Evolutionary conservation across 2,113 vertebrate species (phyloP).

Genomic region (Rallus limicola): DNA sequence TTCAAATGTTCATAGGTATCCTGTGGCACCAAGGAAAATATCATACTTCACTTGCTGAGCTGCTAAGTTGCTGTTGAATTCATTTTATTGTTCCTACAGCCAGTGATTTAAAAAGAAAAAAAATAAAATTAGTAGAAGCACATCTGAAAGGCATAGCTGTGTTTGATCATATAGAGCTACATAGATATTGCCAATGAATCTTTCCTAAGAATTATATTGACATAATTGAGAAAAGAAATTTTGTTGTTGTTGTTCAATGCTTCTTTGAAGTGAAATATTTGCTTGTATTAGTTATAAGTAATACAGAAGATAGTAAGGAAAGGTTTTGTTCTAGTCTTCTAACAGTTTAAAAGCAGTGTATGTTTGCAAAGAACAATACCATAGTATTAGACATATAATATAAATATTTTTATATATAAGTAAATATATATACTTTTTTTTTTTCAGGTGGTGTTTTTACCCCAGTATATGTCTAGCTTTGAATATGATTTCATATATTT

Average conservation of each 20-base stretch:
- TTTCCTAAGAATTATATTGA: background rate
- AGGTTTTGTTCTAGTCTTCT: background rate
- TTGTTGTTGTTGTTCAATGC: background rate
- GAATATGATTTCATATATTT: background rate
- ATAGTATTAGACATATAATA: background rate
- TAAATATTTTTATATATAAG: too few relatives aligned
- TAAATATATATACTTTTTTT: background rate
- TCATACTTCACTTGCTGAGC: constrained; percentile 5
- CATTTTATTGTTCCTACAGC: background rate
- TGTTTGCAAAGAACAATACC: background rate
- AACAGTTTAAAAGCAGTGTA: background rate
- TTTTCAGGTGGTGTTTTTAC: background rate
- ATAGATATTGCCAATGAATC: background rate
- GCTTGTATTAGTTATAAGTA: background rate
- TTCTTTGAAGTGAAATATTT: background rate
- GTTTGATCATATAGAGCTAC: background rate
- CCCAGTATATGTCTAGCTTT: background rate
- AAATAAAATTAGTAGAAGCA: background rate
- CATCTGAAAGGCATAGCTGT: background rate
- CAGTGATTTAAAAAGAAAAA: background rate
- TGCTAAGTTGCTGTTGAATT: background rate
- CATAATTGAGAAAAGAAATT: background rate
- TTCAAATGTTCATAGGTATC: constrained; percentile 29
- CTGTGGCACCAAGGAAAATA: constrained; percentile 4
- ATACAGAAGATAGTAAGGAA: background rate